A percentile compares a stretch with the other conserved stretches of the same genome.
Conservation (phyloP, 2,888 invertebrate species). For the Epinotia demarniana region DNA sequence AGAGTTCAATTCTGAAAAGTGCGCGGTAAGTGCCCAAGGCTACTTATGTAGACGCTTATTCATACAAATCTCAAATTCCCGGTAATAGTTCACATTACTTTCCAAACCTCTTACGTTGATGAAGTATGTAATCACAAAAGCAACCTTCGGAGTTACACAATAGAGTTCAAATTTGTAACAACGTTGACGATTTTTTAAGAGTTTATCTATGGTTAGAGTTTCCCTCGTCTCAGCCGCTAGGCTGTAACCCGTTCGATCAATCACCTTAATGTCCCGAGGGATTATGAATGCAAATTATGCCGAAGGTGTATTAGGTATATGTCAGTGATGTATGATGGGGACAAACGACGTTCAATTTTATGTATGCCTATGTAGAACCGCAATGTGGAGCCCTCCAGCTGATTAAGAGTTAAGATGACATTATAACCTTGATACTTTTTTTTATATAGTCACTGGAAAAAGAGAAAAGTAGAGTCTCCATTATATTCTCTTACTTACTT, state of each 20-base stretch:
- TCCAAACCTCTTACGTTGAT: not conserved
- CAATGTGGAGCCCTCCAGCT: no score
- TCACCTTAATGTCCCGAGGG: conserved; percentile 24
- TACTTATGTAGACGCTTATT: not conserved
- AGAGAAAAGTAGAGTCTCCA: no score
- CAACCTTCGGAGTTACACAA: not conserved
- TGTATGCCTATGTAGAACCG: not conserved
- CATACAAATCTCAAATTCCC: conserved; percentile 8
- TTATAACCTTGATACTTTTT: no score
- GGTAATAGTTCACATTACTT: not conserved
- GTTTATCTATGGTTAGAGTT: not conserved
- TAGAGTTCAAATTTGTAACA: not conserved
- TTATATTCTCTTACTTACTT: no score
- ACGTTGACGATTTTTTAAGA: not conserved
- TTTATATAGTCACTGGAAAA: no score
- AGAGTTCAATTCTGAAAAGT: not conserved
- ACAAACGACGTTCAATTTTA: conserved; percentile 4
- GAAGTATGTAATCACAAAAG: not conserved
- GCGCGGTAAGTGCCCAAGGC: not conserved
- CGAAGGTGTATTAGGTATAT: conserved; percentile 39
- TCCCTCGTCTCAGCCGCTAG: conserved; percentile 6
- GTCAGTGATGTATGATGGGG: conserved; percentile 32
- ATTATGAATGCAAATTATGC: conserved; percentile 34
- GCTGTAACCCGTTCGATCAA: conserved; percentile 30
- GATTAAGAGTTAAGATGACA: no score